phyloP scores from a whole-genome alignment of 1,140 invertebrate genomes.

The Drosophila pseudoananassae region DNA sequence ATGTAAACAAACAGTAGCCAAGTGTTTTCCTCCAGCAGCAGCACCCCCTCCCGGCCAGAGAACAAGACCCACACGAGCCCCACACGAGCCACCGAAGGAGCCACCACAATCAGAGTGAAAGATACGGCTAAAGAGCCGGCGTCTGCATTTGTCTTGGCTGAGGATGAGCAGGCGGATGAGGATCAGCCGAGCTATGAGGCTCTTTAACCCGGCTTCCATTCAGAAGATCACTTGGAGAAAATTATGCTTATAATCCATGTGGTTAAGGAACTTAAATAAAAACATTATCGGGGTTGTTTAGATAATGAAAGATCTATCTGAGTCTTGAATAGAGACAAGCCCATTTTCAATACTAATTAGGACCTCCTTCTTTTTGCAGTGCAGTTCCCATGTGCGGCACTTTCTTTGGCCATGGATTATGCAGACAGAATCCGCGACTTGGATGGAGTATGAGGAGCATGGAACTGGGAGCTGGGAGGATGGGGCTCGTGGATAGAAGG shows the following conservation, averaged over 20 bases:
- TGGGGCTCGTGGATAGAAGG: constrained; percentile 42
- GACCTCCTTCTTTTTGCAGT: constrained; percentile 1
- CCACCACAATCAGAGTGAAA: constrained; percentile 79
- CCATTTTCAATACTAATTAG: too few relatives aligned
- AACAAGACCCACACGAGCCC: constrained; percentile 30
- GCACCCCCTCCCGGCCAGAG: constrained; percentile 19
- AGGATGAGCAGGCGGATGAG: constrained; percentile 44
- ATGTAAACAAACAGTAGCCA: constrained; percentile 81
- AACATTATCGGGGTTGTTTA: too few relatives aligned
- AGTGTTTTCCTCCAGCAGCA: constrained; percentile 41
- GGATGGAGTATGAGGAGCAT: neutral
- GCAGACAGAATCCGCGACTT: constrained; percentile 45
- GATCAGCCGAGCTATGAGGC: constrained; percentile 22
- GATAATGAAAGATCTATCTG: too few relatives aligned
- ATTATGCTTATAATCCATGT: neutral
- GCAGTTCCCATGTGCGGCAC: constrained; percentile 59
- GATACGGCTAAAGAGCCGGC: constrained; percentile 76
- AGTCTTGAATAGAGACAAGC: neutral
- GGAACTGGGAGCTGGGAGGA: constrained; percentile 9
- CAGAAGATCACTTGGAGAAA: neutral
- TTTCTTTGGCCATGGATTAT: constrained; percentile 76
- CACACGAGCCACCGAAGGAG: constrained; percentile 55
- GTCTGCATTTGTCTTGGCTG: constrained; percentile 75
- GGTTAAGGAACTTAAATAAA: too few relatives aligned
- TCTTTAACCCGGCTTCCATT: constrained; percentile 24